phyloP scores from a whole-genome alignment of 1,140 invertebrate genomes.

The Carposina sasakii region DNA sequence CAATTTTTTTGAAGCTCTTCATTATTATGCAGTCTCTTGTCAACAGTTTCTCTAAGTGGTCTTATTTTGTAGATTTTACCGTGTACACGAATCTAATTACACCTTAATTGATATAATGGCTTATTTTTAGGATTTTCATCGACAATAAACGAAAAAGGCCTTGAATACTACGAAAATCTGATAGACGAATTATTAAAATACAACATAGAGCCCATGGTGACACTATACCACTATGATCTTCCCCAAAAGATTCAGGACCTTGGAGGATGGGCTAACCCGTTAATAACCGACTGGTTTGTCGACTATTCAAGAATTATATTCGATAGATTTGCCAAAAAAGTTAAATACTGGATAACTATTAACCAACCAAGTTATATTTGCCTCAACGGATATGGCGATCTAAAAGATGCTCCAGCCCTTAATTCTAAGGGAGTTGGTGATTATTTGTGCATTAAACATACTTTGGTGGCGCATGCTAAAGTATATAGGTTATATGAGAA shows the following conservation, averaged over 20 bases:
- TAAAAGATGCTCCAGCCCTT: constrained; percentile 65
- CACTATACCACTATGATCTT: constrained; percentile 80
- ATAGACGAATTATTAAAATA: constrained; percentile 75
- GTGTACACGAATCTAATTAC: too few relatives aligned
- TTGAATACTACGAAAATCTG: constrained; percentile 77
- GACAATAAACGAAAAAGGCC: constrained; percentile 74
- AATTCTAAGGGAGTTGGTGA: constrained; percentile 67
- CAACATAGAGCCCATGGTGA: constrained; percentile 76
- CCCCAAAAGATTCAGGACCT: constrained; percentile 75
- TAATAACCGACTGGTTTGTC: constrained; percentile 74
- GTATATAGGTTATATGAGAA: constrained; percentile 77
- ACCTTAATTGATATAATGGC: too few relatives aligned
- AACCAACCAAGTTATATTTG: constrained; percentile 79
- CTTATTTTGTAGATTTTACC: too few relatives aligned
- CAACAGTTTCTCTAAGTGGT: too few relatives aligned
- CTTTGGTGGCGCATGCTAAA: constrained; percentile 75
- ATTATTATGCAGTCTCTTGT: too few relatives aligned
- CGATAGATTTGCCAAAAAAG: constrained; percentile 74
- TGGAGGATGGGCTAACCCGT: constrained; percentile 78
- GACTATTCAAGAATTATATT: constrained; percentile 76
- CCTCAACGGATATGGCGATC: constrained; percentile 72
- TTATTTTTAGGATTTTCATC: constrained; percentile 67
- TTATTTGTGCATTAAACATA: constrained; percentile 74
- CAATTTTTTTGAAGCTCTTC: too few relatives aligned
- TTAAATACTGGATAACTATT: constrained; percentile 78